These are phyloP conservation scores for Erebia epiphron DNA, from an alignment of 2,888 invertebrate genomes.

Conservation along the genomic window DNA sequence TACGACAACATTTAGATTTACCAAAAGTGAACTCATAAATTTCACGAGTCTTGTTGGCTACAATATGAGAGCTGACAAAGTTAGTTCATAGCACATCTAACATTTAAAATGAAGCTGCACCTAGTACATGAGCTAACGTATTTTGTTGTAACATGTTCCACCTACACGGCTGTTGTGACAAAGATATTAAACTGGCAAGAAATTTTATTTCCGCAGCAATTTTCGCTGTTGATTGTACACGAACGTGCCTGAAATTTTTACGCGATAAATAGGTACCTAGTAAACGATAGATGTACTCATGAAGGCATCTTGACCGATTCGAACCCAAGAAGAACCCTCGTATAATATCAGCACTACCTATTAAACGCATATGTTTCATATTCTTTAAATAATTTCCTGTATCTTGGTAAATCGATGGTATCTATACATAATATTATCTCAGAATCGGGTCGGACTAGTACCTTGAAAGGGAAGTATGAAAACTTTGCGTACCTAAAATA, in stretches of 20 bases:
- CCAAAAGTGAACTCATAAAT: too few relatives aligned
- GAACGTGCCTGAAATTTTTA: constrained; percentile 20
- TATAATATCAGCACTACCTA: too few relatives aligned
- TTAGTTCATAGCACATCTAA: not conserved
- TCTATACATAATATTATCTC: too few relatives aligned
- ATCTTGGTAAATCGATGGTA: too few relatives aligned
- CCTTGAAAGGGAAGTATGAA: too few relatives aligned
- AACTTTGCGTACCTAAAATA: too few relatives aligned
- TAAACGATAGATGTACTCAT: not conserved
- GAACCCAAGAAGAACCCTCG: too few relatives aligned
- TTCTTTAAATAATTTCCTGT: too few relatives aligned
- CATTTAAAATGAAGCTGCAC: not conserved
- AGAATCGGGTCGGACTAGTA: too few relatives aligned
- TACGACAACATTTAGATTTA: too few relatives aligned
- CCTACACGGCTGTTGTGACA: constrained; percentile 9
- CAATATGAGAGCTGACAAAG: not conserved
- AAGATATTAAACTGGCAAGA: constrained; percentile 15
- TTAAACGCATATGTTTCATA: too few relatives aligned
- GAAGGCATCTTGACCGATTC: not conserved
- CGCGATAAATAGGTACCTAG: not conserved
- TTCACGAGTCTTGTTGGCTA: too few relatives aligned
- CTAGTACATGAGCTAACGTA: not conserved
- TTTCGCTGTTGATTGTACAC: constrained; percentile 22
- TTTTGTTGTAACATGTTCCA: constrained; percentile 13
- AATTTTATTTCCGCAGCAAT: constrained; percentile 25